Evolutionary conservation across 2,888 invertebrate genomes (phyloP).

Genomic region (Pecten maximus): DNA sequence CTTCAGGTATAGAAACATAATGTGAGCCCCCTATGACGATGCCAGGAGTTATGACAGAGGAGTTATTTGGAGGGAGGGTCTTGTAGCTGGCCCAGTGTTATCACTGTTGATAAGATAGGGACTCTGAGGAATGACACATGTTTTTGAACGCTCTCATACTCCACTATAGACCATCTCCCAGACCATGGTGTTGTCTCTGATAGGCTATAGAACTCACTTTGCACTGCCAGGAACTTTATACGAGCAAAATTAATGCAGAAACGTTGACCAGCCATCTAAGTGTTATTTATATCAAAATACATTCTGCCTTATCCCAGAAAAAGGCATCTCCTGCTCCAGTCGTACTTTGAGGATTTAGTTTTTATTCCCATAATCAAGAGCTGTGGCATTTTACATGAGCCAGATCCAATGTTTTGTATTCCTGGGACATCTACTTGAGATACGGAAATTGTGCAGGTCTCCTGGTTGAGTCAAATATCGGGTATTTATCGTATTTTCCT

Average conservation of each 20-base stretch:
- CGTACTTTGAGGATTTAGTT: constrained; percentile 12
- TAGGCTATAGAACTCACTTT: neutral
- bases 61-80: neutral
- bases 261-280: neutral
- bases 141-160: neutral
- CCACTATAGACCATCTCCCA: neutral
- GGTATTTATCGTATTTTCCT: constrained; percentile 20
- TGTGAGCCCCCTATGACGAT: neutral
- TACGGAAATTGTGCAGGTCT: constrained; percentile 33
- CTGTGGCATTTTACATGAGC: constrained; percentile 25
- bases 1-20: neutral
- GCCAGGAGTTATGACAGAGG: neutral
- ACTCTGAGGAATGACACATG: neutral
- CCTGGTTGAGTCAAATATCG: constrained; percentile 19
- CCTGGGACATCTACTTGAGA: constrained; percentile 16
- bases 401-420: constrained; percentile 29
- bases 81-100: neutral
- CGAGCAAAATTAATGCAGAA: neutral
- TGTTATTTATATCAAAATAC: neutral
- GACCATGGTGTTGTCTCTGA: neutral
- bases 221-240: neutral
- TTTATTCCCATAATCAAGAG: constrained; percentile 2
- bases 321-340: neutral
- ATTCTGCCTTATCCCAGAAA: neutral
- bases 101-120: neutral